A percentile compares a stretch with the other conserved stretches of the same genome.
Conservation (phyloP, 2,113 vertebrate species). For the Phalacrocorax pelagicus region DNA sequence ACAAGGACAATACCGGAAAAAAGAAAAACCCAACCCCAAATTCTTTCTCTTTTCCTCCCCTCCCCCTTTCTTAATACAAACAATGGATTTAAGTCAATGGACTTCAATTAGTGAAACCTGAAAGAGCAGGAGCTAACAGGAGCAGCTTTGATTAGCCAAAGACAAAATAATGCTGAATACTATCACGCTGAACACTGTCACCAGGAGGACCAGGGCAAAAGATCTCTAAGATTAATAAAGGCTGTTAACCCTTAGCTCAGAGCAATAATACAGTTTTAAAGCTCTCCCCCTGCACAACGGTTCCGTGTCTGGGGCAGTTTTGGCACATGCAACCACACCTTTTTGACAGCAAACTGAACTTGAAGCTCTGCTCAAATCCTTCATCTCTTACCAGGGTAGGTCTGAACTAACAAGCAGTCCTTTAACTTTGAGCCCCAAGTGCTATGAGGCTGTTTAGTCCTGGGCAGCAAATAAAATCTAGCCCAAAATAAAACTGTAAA, state of each 20-base stretch:
- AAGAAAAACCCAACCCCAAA: not conserved
- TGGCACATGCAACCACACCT: not conserved
- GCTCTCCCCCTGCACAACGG: not conserved
- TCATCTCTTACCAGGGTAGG: not conserved
- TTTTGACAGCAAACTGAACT: not conserved
- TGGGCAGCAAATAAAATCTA: not conserved
- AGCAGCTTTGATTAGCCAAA: not conserved
- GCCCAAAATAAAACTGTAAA: not conserved
- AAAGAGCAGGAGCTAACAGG: not conserved
- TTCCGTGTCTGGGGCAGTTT: not conserved
- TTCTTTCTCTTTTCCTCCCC: not conserved
- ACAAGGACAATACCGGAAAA: not conserved
- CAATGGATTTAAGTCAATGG: not conserved
- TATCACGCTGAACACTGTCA: not conserved
- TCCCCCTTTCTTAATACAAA: not conserved
- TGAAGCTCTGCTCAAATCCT: not conserved
- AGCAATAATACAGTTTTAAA: not conserved
- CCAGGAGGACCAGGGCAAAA: not conserved
- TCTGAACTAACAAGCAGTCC: not conserved
- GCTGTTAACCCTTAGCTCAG: not conserved
- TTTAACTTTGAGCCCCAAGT: not conserved
- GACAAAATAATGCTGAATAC: not conserved
- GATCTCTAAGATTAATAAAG: not conserved
- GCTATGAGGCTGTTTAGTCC: not conserved
- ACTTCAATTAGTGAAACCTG: not conserved